These are phyloP conservation scores for Dryobota labecula DNA, from an alignment of 2,888 invertebrate species.

Conservation along the genomic window DNA sequence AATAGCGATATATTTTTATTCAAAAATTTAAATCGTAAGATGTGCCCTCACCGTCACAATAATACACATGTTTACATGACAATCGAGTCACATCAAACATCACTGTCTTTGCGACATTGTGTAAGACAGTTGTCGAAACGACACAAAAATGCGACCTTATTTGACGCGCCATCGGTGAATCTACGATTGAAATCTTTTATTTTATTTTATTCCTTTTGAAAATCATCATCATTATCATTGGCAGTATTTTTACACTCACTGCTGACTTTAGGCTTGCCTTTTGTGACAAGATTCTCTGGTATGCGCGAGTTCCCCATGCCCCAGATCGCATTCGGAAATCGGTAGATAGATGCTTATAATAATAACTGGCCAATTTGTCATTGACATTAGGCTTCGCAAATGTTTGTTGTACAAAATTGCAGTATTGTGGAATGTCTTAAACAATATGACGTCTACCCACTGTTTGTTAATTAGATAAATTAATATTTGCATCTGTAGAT, in stretches of 20 bases:
- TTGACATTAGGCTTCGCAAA: background rate
- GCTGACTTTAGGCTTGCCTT: background rate
- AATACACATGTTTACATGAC: too few species aligned
- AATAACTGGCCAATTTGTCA: background rate
- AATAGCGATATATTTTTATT: background rate
- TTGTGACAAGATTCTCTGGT: background rate
- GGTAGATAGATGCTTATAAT: background rate
- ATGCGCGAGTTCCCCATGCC: background rate
- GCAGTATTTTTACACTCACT: background rate
- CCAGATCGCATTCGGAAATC: background rate
- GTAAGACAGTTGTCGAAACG: too few species aligned
- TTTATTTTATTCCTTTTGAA: background rate
- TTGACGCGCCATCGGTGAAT: background rate
- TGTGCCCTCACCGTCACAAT: too few species aligned
- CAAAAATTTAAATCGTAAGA: too few species aligned
- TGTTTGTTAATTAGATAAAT: conserved; percentile 3
- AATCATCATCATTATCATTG: background rate
- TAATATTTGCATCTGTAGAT: conserved; percentile 11
- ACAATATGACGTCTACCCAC: background rate
- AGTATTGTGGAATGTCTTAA: background rate
- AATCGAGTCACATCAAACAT: too few species aligned
- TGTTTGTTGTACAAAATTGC: background rate
- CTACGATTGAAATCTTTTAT: background rate
- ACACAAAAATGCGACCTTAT: too few species aligned
- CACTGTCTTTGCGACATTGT: too few species aligned